These are phyloP conservation scores for Limnephilus lunatus DNA, from an alignment of 2,888 invertebrate species.

Conservation along the genomic window DNA sequence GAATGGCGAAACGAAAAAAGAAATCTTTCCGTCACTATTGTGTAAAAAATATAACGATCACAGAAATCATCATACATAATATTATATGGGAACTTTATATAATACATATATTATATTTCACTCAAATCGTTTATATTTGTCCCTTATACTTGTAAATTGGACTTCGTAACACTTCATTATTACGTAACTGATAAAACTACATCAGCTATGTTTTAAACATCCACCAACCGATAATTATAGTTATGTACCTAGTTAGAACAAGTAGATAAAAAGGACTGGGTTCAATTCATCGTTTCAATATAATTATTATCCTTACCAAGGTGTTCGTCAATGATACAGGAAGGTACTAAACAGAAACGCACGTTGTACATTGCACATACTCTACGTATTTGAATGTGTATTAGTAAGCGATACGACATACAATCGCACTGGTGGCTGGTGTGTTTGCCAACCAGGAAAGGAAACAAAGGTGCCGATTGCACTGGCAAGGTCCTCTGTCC, in stretches of 20 bases:
- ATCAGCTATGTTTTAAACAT: background rate
- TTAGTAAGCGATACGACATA: background rate
- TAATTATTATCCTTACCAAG: too few relatives aligned
- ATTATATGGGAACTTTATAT: background rate
- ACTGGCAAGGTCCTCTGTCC: background rate
- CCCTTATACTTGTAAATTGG: background rate
- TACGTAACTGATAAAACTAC: background rate
- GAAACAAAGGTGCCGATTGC: background rate
- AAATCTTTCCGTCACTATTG: background rate
- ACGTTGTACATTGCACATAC: background rate
- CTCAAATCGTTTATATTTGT: background rate
- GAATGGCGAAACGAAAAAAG: background rate
- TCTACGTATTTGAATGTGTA: background rate
- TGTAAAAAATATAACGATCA: background rate
- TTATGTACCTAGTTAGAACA: background rate
- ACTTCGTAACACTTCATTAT: background rate
- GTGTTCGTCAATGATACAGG: background rate
- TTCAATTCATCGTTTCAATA: background rate
- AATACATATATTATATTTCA: too few relatives aligned
- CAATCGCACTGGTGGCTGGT: background rate
- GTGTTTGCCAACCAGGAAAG: background rate
- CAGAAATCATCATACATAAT: background rate
- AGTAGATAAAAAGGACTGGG: background rate
- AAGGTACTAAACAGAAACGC: background rate
- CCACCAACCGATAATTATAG: background rate